Base-by-base conservation (phyloP, 2,888 invertebrate species). In the Nomada fabriciana region DNA sequence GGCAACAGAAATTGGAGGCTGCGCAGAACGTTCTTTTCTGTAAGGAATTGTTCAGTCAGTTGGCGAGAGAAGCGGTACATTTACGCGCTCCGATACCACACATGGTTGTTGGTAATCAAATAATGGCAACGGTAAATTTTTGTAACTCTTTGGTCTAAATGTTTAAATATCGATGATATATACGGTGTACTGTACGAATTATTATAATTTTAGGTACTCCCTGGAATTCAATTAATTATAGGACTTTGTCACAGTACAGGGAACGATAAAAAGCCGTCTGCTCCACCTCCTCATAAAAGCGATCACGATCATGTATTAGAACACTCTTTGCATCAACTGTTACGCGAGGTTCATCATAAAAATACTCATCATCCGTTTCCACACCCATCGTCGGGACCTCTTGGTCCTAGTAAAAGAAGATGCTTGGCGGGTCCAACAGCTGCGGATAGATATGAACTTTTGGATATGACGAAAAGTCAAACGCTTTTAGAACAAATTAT, bases 11-110 rank as follows among this genome's bases (percentile, higher is more conserved):
- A 90, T 94, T 99, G n/a, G 99, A 99, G 93, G 98, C 98, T 0
- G 99, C 99, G 0, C 99, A 99, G 93, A 99, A 99, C 94, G 98
- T 99, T 42, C 95, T 99, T 25, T 99, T 99, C 94, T 99, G 99
- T 93, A 99, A 99, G 94, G 99, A 99, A 94, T 94, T 99, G 50
- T 99, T 99, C 92, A 97, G 98, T 85, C 97, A 99, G 90, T 94
- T 99, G 73, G 99, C 99, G 0, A 97, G 98, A 71, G 99, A 99
- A 94, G 99, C 99, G 0, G 98, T 99, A 7, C 98, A 98, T 91
- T 94, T 98, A 4, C 98, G 98, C 91, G 97, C 98, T 0, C 97
- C 98, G 0, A 98, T 99, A 91, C 99, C 99, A 0, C 99, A 99
- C 91, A 97, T 99, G 96, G 99, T 99, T 10, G 98, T 99, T 57